Evolutionary conservation across 2,888 invertebrate genomes (phyloP).

Genomic region (Acrobasis repandana): DNA sequence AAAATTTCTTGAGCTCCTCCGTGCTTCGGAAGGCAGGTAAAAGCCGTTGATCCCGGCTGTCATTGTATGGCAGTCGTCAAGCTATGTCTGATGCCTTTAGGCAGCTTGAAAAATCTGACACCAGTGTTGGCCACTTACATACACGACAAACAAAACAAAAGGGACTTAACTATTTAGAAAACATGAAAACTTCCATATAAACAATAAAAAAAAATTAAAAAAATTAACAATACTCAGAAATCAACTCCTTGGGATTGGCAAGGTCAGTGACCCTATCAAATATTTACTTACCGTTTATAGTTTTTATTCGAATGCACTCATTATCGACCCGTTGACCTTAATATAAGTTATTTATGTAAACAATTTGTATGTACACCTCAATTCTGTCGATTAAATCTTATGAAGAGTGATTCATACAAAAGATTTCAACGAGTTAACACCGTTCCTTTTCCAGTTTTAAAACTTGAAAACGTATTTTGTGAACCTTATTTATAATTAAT

Average conservation of each 20-base stretch:
- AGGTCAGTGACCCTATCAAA: constrained; percentile 14
- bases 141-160: too few relatives aligned
- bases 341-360: constrained; percentile 18
- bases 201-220: neutral
- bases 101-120: too few relatives aligned
- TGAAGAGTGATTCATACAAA: constrained; percentile 38
- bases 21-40: too few relatives aligned
- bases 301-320: constrained; percentile 16
- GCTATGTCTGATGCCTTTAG: too few relatives aligned
- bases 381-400: constrained; percentile 22
- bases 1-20: too few relatives aligned
- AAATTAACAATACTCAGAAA: neutral
- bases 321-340: constrained; percentile 18
- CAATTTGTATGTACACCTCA: constrained; percentile 14
- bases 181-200: neutral
- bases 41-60: too few relatives aligned
- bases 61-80: too few relatives aligned
- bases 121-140: too few relatives aligned
- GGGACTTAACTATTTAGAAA: too few relatives aligned
- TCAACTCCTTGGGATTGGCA: neutral
- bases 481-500: neutral
- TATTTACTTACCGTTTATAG: constrained; percentile 10
- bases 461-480: neutral
- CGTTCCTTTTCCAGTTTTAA: neutral
- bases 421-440: constrained; percentile 46